phyloP scores from a whole-genome alignment of 2,113 vertebrate species.

The Meleagris gallopavo region DNA sequence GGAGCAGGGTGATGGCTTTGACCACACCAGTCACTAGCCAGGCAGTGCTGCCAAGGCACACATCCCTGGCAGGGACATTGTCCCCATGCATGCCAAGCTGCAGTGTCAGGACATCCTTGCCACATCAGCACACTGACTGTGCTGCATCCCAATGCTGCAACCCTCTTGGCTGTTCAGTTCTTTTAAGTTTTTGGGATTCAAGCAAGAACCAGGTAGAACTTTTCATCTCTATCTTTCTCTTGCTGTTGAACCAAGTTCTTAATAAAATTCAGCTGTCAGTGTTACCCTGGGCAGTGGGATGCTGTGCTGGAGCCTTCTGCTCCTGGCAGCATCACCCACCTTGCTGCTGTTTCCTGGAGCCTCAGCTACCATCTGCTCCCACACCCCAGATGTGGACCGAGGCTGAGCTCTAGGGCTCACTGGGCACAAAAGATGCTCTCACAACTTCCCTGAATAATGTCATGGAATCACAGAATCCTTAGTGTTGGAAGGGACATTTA shows the following conservation, averaged over 20 bases:
- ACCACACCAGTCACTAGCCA: fast-evolving
- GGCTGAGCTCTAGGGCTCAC: fast-evolving
- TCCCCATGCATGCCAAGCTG: background rate
- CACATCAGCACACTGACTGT: background rate
- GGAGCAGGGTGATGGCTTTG: background rate
- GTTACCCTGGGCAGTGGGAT: fast-evolving
- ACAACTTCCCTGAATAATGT: too few relatives aligned
- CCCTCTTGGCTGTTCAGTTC: background rate
- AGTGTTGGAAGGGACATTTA: too few relatives aligned
- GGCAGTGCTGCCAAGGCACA: background rate
- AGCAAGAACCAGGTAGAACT: background rate
- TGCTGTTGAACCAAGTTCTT: background rate
- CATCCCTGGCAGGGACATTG: fast-evolving
- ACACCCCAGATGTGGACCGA: background rate
- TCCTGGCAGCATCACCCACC: background rate
- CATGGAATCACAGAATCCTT: too few relatives aligned
- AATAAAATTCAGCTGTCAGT: background rate
- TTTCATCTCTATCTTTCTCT: background rate
- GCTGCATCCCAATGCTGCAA: fast-evolving
- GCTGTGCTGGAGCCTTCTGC: background rate
- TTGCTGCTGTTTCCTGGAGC: background rate
- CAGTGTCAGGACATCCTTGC: background rate
- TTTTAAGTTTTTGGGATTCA: background rate
- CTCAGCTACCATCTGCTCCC: background rate
- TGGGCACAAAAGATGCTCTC: too few relatives aligned